Evolutionary conservation across 2,888 invertebrate species (phyloP).

Genomic region (Lochmaea crataegi): DNA sequence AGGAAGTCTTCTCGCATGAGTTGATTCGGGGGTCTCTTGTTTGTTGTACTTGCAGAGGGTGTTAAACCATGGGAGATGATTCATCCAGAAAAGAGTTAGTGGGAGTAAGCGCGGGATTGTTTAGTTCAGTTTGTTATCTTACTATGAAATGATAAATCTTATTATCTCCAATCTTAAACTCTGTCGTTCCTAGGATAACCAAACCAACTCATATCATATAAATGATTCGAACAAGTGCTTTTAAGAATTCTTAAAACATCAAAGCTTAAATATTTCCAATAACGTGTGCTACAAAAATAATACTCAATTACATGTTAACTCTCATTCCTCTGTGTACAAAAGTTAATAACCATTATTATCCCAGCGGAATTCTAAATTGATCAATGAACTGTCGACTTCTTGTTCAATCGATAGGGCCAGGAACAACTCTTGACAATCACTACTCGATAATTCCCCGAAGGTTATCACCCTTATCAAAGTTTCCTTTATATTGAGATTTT

Average conservation of each 20-base stretch:
- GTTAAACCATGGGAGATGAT: too few relatives aligned
- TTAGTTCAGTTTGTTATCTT: too few relatives aligned
- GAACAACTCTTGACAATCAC: constrained; percentile 35
- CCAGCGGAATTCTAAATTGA: constrained; percentile 30
- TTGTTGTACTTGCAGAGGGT: too few relatives aligned
- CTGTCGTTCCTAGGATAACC: too few relatives aligned
- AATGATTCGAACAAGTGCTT: too few relatives aligned
- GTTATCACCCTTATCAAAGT: constrained; percentile 33
- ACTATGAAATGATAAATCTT: too few relatives aligned
- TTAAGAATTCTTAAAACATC: not conserved
- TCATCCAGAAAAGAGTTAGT: too few relatives aligned
- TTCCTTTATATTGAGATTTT: constrained; percentile 27
- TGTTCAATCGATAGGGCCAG: constrained; percentile 34
- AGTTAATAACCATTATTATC: constrained; percentile 30
- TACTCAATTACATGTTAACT: not conserved
- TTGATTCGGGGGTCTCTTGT: too few relatives aligned
- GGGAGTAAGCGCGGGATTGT: too few relatives aligned
- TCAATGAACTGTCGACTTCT: constrained; percentile 35
- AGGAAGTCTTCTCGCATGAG: too few relatives aligned
- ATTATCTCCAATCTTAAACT: too few relatives aligned
- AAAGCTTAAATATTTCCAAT: not conserved
- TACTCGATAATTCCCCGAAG: constrained; percentile 31
- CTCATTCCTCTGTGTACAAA: constrained; percentile 17
- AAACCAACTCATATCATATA: too few relatives aligned
- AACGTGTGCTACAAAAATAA: not conserved